Conservation (phyloP, 2,888 invertebrate species). For the Orthonychiurus folsomi region DNA sequence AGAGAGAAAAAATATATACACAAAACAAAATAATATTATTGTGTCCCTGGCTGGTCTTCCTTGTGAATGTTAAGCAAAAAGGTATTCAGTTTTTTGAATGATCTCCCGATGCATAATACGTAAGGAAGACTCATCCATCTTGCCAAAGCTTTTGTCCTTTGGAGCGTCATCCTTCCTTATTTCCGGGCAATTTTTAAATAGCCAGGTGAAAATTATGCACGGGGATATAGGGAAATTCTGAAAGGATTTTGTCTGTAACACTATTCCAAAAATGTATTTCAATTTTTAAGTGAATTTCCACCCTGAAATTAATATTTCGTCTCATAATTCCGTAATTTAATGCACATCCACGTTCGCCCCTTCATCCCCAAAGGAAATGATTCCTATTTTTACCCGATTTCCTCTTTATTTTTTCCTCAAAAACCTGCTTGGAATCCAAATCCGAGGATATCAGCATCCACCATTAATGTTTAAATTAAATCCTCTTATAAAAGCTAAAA, state of each 20-base stretch:
- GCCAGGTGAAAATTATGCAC: neutral
- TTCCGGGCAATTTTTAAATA: no score
- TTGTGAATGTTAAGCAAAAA: neutral
- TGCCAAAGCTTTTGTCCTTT: neutral
- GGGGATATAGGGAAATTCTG: neutral
- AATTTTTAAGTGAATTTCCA: no score
- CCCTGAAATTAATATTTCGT: no score
- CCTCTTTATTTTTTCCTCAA: no score
- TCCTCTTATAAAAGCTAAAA: no score
- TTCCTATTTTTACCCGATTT: no score
- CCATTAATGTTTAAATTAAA: neutral
- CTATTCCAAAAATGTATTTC: no score
- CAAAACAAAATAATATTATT: conserved; percentile 1
- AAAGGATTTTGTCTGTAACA: neutral
- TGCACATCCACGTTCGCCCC: no score
- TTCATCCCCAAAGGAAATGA: no score
- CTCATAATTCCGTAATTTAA: no score
- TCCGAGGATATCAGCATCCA: neutral
- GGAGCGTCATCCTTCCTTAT: neutral
- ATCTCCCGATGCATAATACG: neutral
- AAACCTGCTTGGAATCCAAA: neutral
- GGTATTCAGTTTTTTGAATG: neutral
- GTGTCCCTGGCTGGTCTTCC: neutral
- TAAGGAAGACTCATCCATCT: conserved; percentile 1
- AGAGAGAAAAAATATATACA: neutral